Evolutionary conservation across 1,140 invertebrate genomes (phyloP), one percentile per base, ranked within the genome.

Genomic region (Druon quercuslanigerum): DNA sequence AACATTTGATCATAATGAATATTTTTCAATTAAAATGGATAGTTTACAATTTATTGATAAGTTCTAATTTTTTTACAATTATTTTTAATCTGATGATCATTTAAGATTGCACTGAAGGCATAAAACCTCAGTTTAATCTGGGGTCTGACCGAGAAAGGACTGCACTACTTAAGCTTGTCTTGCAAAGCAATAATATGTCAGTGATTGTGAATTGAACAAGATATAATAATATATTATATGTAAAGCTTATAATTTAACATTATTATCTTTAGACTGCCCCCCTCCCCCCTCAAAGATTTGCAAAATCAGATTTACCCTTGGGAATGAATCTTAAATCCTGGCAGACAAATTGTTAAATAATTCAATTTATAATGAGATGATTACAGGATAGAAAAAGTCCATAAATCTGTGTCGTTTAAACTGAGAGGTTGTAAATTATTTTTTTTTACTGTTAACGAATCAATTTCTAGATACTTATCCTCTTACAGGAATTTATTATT

Each of bases 351-450:
- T 66, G 60, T 66, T 66, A 66, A 66, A 66, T 66, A 66, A 66
- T 66, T 66, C 60, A 66, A 66, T 66, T 66, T 66, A 33, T 66
- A 66, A 66, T 66, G 60, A 66, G 60, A 66, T 66, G 60, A 66
- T 66, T 66, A 33, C 60, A 66, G 60, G 60, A 66, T 66, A n/a
- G 25, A n/a, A 66, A 40, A 66, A 40, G 13, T 46, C 14, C 60
- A 66, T 66, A 66, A 66, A 66, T 66, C 60, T 66, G 13, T n/a
- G 60, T 66, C 57, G 25, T 25, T 12, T 12, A 33, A 11, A 12
- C 25, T 66, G 17, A 66, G 14, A 66, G 57, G 13, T 13, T 66
- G 33, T 66, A 40, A 66, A 66, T 66, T 66, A 66, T 66, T 66
- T 66, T 66, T n/a, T 14, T 66, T 46, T 66, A 66, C 60, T 66